These are phyloP conservation scores for Panthera uncia DNA, from an alignment of 2,113 vertebrate species.

Conservation along the genomic window DNA sequence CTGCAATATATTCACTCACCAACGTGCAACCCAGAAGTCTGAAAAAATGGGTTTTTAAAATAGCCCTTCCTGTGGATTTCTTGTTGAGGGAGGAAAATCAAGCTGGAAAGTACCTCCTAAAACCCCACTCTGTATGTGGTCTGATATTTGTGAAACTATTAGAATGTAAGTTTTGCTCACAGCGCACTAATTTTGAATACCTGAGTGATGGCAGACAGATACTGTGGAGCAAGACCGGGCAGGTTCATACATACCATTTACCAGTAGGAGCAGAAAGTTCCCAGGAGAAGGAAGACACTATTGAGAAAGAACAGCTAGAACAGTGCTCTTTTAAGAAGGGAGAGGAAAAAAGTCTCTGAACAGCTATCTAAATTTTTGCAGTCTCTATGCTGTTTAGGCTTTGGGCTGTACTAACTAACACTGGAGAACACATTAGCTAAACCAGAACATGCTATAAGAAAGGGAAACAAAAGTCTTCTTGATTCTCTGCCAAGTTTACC, in stretches of 20 bases:
- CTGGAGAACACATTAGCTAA: not conserved
- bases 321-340: not conserved
- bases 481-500: not conserved
- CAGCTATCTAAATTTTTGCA: not conserved
- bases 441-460: not conserved
- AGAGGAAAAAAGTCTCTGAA: not conserved
- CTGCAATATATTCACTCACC: not conserved
- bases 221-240: not conserved
- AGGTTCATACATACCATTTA: constrained; percentile 1
- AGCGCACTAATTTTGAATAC: constrained; percentile 2
- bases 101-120: not conserved
- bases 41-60: constrained; percentile 49
- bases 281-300: not conserved
- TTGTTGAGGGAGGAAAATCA: not conserved
- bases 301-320: not conserved
- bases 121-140: not conserved
- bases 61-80: constrained; percentile 21
- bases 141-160: not conserved
- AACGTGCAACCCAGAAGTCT: not conserved
- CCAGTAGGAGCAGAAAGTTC: constrained; percentile 56
- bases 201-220: not conserved
- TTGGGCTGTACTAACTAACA: not conserved
- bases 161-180: not conserved
- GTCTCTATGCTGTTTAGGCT: not conserved
- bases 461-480: not conserved